These are phyloP conservation scores for Muricea muricata DNA, from an alignment of 92 coral and sea anemone genomes.

Conservation along the genomic window DNA sequence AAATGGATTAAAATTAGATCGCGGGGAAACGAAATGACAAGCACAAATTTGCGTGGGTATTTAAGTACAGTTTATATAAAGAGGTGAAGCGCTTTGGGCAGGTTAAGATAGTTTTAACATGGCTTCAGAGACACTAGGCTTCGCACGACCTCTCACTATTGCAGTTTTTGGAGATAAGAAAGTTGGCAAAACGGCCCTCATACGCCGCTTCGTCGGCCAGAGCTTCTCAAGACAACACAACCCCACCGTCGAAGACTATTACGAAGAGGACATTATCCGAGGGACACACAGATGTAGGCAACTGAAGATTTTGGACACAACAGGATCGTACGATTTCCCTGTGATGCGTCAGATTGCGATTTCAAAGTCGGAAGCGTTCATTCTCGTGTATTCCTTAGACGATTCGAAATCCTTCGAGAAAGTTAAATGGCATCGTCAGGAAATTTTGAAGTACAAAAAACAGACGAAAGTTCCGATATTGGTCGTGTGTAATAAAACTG, in stretches of 20 bases:
- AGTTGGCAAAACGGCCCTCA: slow-evolving; percentile 91
- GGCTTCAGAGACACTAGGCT: not conserved
- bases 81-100: not conserved
- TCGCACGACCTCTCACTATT: slow-evolving; percentile 63
- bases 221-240: slow-evolving; percentile 66
- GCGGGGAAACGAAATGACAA: not conserved
- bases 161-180: slow-evolving; percentile 85
- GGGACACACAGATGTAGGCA: slow-evolving; percentile 73
- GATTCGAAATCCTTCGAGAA: slow-evolving; percentile 67
- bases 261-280: slow-evolving; percentile 75
- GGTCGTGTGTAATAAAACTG: slow-evolving; percentile 82
- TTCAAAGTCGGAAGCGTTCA: slow-evolving; percentile 81
- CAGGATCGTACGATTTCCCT: slow-evolving; percentile 93
- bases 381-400: slow-evolving; percentile 80
- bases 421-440: slow-evolving; percentile 77
- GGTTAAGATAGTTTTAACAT: not conserved
- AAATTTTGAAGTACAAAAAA: slow-evolving; percentile 62
- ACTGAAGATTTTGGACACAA: slow-evolving; percentile 86
- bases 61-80: not conserved
- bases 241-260: slow-evolving; percentile 91
- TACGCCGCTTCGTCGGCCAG: slow-evolving; percentile 76
- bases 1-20: not conserved
- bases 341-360: slow-evolving; percentile 92
- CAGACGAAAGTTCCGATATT: slow-evolving; percentile 67
- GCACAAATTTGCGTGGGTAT: not conserved